These are phyloP conservation scores for Tetramorium simillimum DNA, from an alignment of 1,140 invertebrate genomes.

Conservation along the genomic window DNA sequence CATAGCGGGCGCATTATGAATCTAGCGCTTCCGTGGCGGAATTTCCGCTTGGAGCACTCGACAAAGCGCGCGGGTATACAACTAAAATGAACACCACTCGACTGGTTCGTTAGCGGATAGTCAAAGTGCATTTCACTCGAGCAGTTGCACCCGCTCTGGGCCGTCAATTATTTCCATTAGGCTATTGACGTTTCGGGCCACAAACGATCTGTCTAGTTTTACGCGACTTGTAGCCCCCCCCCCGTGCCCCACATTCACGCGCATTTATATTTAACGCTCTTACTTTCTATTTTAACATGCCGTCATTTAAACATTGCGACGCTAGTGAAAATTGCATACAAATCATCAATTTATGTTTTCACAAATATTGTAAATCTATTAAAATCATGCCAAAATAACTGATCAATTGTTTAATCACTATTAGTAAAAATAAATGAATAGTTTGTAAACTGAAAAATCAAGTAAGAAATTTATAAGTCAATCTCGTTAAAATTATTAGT, in stretches of 20 bases:
- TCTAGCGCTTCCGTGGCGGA: slow-evolving; percentile 40
- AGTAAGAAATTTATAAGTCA: not conserved
- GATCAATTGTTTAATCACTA: not conserved
- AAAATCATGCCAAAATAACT: not conserved
- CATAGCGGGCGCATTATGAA: slow-evolving; percentile 39
- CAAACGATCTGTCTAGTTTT: slow-evolving; percentile 59
- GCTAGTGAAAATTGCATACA: not conserved
- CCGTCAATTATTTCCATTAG: slow-evolving; percentile 61
- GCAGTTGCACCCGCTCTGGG: slow-evolving; percentile 50
- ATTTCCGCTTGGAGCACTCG: slow-evolving; percentile 52
- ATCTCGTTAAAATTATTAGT: not conserved
- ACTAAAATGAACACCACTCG: slow-evolving; percentile 62
- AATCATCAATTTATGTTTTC: not conserved
- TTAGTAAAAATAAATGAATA: not conserved
- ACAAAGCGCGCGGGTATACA: slow-evolving; percentile 54
- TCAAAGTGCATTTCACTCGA: slow-evolving; percentile 61
- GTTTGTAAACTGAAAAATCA: not conserved
- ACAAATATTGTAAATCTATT: not conserved
- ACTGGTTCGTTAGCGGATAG: slow-evolving; percentile 60
- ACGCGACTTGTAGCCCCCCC: slow-evolving; percentile 23
- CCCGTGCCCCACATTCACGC: too few relatives aligned
- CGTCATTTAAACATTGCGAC: not conserved
- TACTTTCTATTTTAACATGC: slow-evolving; percentile 17
- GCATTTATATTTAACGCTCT: slow-evolving; percentile 40
- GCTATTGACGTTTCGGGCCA: slow-evolving; percentile 57